Percentiles rank a stretch among this genome's conserved stretches.
Evolutionary conservation across 2,888 invertebrate species (phyloP).

Genomic region (Yponomeuta plumbellus): DNA sequence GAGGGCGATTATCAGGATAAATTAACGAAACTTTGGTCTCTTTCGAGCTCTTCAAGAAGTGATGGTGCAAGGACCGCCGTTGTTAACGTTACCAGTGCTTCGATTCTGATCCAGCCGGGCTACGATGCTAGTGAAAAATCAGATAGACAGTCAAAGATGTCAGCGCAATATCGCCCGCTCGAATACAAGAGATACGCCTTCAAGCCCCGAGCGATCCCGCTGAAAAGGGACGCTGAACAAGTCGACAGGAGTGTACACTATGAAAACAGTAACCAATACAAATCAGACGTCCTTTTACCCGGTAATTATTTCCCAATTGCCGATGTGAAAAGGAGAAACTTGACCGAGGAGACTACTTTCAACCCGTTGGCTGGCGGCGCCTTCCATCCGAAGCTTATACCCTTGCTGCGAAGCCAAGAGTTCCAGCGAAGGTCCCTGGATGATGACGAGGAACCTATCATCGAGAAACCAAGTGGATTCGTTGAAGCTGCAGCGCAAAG

Average conservation of each 20-base stretch:
- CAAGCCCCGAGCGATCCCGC: constrained; percentile 55
- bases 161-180: constrained; percentile 24
- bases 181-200: constrained; percentile 46
- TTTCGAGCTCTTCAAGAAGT: constrained; percentile 44
- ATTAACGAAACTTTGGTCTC: constrained; percentile 55
- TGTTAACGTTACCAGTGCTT: constrained; percentile 57
- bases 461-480: constrained; percentile 50
- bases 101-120: constrained; percentile 52
- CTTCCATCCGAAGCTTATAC: constrained; percentile 57
- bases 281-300: constrained; percentile 62
- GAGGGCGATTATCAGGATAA: constrained; percentile 49
- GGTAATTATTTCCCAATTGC: constrained; percentile 70
- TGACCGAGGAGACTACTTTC: constrained; percentile 30
- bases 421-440: constrained; percentile 54
- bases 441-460: constrained; percentile 43
- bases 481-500: constrained; percentile 47
- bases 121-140: constrained; percentile 33
- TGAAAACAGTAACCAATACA: constrained; percentile 46
- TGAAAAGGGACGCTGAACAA: constrained; percentile 35
- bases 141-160: constrained; percentile 19
- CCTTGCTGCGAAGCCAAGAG: constrained; percentile 52
- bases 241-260: constrained; percentile 53
- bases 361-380: constrained; percentile 31
- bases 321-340: constrained; percentile 59
- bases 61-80: constrained; percentile 47